Base-by-base conservation (phyloP, 2,113 vertebrate species). In the Probosciger aterrimus region DNA sequence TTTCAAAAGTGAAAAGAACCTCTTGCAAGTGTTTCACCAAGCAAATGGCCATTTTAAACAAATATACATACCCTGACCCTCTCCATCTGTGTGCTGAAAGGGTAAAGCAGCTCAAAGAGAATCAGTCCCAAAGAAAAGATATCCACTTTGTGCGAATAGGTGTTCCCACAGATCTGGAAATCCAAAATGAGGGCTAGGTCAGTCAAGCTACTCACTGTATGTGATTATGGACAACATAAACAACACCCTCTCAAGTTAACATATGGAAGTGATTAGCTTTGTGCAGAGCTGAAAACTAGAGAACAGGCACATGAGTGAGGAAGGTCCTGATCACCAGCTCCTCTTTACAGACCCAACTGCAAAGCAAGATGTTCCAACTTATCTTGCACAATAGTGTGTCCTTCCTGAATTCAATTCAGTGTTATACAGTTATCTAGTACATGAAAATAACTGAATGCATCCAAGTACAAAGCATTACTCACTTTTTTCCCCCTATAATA, bases 81-180 rank as follows among this genome's bases (percentile, higher is more conserved):
- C 97, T 99, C 99, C 99, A 99, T 99, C 97, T 99, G 99, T 12
- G 99, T 99, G 94, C 98, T 98, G 95, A 99, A 99, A 6, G 99
- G 99, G 93, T 98, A 99, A 41, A 99, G 98, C 95, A 99, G 97
- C 97, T 99, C 99, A 94, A 99, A 99, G 59, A 99, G 98, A 95
- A 99, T 99, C 96, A 99, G 97, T 46, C 99, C 99, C 98, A 99
- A 97, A 44, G 99, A 99, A 90, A 99, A 99, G 96, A 99, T 99
- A 93, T 99, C 99, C 98, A 99, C 99, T 97, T 99, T 99, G 94
- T 99, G 99, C 9, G 99, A 99, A 91, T 99, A 99, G 25, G 97
- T 99, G 97, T 99, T 99, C 74, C 99, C 99, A 94, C 98, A 99
- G 83, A 99, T 98, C 99, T 99, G 98, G n/a, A 82, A 92, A 97